phyloP scores from a whole-genome alignment of 1,140 invertebrate genomes.

The Hycleus cichorii region DNA sequence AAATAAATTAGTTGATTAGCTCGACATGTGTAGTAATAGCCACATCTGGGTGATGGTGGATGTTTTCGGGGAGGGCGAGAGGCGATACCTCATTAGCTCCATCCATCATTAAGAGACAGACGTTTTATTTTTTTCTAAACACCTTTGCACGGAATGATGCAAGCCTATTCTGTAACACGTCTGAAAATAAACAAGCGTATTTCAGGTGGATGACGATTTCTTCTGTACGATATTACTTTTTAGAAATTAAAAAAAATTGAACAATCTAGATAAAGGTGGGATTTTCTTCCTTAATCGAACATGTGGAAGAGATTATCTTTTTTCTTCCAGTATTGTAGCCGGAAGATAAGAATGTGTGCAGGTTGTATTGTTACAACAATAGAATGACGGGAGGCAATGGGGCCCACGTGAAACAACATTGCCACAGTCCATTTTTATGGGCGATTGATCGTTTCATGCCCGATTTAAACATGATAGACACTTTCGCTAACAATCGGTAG shows the following conservation, averaged over 20 bases:
- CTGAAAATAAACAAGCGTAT: no score
- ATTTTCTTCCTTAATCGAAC: no score
- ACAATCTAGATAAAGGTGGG: no score
- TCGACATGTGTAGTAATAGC: conserved; percentile 18
- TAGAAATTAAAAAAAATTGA: no score
- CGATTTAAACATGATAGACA: conserved; percentile 21
- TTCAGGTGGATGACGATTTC: no score
- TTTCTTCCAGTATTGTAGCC: no score
- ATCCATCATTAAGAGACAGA: conserved; percentile 21
- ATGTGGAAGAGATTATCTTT: no score
- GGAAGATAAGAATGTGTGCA: not conserved
- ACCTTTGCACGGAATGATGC: conserved; percentile 13
- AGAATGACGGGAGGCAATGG: not conserved
- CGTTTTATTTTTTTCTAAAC: conserved; percentile 15
- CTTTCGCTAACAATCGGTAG: conserved; percentile 14
- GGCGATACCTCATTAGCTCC: conserved; percentile 23
- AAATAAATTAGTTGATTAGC: conserved; percentile 21
- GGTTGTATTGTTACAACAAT: conserved; percentile 14
- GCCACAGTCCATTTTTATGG: conserved; percentile 7
- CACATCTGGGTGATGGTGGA: not conserved
- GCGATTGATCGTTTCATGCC: conserved; percentile 19
- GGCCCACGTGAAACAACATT: conserved; percentile 19
- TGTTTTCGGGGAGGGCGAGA: not conserved
- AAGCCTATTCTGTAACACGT: not conserved
- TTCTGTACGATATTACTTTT: no score